Base-by-base conservation (phyloP, 1,140 invertebrate species). In the Bombus confusus region DNA sequence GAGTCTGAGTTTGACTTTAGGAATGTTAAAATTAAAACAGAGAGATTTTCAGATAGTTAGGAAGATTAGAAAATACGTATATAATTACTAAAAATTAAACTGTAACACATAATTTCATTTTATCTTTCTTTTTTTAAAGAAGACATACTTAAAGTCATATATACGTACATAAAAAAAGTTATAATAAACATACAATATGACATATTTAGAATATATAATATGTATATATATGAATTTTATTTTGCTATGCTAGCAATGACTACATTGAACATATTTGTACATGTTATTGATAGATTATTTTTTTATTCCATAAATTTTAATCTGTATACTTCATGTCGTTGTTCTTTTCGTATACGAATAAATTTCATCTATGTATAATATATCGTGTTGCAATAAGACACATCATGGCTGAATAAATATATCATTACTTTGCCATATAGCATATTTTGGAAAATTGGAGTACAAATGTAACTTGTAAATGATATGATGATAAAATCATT, bases 171-270 rank as follows among this genome's bases (percentile, higher is more conserved):
- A 52, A 52, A 52, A 22, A 52, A 8, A 1, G 5, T 52, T 22
- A n/a, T 41, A 52, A 31, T 15, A 81, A 6, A 72, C 28, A 62
- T 82, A 15, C 15, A 52, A 6, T 43, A 43, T 73, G 3, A 75
- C 10, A 66, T 75, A 66, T 34, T 31, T 28, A 47, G 31, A 25
- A 73, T 82, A 15, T 74, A 41, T 31, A 82, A 77, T 77, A 25
- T 52, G 47, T 52, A 18, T 59, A 64, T 41, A 72, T 43, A 82
- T 34, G 22, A 39, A 80, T 37, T 57, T 57, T 80, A 80, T 72
- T 80, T 73, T 41, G 28, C 13, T 77, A 77, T 34, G 34, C 12
- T 28, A 57, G 22, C 3, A 83, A 1, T 22, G 41, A 76, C 43
- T 0, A 52, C 0, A 52, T 22, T 22, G 18, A 52, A 52, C 47